Percentiles rank a stretch among this genome's conserved stretches.
Evolutionary conservation across 2,888 invertebrate genomes (phyloP).

Genomic region (Metallyticus violacea): DNA sequence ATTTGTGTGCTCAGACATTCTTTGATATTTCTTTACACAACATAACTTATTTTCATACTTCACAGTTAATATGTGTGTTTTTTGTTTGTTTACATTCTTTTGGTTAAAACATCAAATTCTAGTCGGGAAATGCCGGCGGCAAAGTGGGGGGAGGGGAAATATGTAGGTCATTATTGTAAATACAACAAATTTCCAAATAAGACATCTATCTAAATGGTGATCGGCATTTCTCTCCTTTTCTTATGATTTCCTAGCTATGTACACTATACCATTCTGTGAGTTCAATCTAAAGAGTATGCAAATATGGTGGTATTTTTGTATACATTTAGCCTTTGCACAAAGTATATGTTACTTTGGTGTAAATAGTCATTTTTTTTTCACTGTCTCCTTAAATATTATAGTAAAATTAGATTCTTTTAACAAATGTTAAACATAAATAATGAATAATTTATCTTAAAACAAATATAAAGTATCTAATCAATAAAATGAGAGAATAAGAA

Average conservation of each 20-base stretch:
- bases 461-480: too few species aligned
- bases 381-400: too few species aligned
- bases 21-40: background rate
- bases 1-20: background rate
- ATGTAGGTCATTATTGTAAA: background rate
- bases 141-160: background rate
- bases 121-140: constrained; percentile 12
- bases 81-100: background rate
- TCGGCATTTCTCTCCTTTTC: background rate
- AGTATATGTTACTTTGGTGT: too few species aligned
- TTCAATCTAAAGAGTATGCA: too few species aligned
- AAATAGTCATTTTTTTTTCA: too few species aligned
- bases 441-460: too few species aligned
- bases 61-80: background rate
- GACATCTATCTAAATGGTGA: background rate
- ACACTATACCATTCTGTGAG: background rate
- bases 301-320: too few species aligned
- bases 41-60: background rate
- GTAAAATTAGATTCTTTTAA: too few species aligned
- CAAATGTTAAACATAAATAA: too few species aligned
- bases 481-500: too few species aligned
- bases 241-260: background rate
- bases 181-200: background rate
- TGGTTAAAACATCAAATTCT: background rate
- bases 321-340: too few species aligned